phyloP scores from a whole-genome alignment of 2,113 vertebrate genomes.

The Corythoichthys intestinalis region DNA sequence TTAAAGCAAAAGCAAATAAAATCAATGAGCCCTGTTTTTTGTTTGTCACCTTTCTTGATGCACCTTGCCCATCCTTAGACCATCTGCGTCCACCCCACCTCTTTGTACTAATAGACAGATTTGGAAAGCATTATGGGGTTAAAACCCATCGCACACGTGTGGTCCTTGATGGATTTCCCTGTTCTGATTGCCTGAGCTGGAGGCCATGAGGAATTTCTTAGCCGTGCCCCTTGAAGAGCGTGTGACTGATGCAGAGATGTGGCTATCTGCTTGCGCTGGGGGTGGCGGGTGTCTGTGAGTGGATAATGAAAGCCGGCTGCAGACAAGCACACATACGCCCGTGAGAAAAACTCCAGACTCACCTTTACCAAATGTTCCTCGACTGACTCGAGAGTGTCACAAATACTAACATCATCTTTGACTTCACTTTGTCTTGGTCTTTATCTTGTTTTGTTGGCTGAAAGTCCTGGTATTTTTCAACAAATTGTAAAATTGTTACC shows the following conservation, averaged over 20 bases:
- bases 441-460: neutral
- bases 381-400: slow-evolving; percentile 20
- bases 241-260: slow-evolving; percentile 38
- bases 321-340: slow-evolving; percentile 15
- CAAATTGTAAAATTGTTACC: too few relatives aligned
- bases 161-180: slow-evolving; percentile 44
- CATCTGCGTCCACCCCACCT: slow-evolving; percentile 5
- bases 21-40: slow-evolving; percentile 53
- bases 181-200: slow-evolving; percentile 44
- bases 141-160: slow-evolving; percentile 22
- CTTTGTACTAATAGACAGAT: slow-evolving; percentile 40
- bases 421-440: neutral
- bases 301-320: slow-evolving; percentile 48
- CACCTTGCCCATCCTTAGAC: neutral
- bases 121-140: slow-evolving; percentile 43
- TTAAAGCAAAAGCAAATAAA: slow-evolving; percentile 42
- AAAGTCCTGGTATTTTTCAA: neutral
- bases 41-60: slow-evolving; percentile 44
- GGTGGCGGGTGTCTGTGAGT: slow-evolving; percentile 35
- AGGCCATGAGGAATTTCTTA: slow-evolving; percentile 22
- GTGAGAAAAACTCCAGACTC: slow-evolving; percentile 2
- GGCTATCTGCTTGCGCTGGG: slow-evolving; percentile 39
- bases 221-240: slow-evolving; percentile 17
- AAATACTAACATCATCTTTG: neutral
- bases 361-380: slow-evolving; percentile 11